A percentile compares a stretch with the other conserved stretches of the same genome.
Conservation (phyloP, 2,797 vertebrate genomes). For the Oophaga sylvatica region DNA sequence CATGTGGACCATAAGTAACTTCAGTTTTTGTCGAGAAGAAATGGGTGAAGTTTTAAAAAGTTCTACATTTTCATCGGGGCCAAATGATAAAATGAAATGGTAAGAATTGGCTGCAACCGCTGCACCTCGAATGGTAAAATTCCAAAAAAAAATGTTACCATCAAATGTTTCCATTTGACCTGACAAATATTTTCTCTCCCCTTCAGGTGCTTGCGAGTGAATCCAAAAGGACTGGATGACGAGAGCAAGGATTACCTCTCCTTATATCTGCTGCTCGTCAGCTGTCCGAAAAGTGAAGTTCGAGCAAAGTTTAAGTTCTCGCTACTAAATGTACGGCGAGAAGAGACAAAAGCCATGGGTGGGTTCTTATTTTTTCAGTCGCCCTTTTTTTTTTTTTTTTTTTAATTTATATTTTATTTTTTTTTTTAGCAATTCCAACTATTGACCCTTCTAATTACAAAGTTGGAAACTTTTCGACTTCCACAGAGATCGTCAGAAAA, state of each 20-base stretch:
- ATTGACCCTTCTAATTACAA: too few species aligned
- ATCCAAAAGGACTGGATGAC: slow-evolving; percentile 97
- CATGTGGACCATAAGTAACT: slow-evolving; percentile 99
- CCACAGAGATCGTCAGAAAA: too few species aligned
- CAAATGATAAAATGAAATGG: slow-evolving; percentile 99
- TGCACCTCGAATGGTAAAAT: background rate
- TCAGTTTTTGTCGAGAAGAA: slow-evolving; percentile 98
- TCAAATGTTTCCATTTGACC: background rate
- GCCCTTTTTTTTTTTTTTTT: slow-evolving; percentile 24
- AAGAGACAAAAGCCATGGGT: slow-evolving; percentile 99
- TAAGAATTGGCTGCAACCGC: slow-evolving; percentile 67
- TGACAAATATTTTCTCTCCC: slow-evolving; percentile 31
- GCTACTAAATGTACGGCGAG: slow-evolving; percentile 94
- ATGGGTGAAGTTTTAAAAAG: slow-evolving; percentile 99
- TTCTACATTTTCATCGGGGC: slow-evolving; percentile 96
- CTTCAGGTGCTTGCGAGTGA: slow-evolving; percentile 95
- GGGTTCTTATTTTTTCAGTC: slow-evolving; percentile 66
- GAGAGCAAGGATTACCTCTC: slow-evolving; percentile 99
- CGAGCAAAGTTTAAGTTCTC: slow-evolving; percentile 99
- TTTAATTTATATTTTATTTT: too few species aligned
- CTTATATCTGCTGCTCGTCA: slow-evolving; percentile 96
- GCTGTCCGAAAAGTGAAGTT: slow-evolving; percentile 99
- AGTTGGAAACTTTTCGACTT: too few species aligned
- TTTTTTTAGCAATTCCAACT: background rate
- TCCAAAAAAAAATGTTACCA: too few species aligned